Evolutionary conservation across 2,888 invertebrate species (phyloP).

Genomic region (Pasiphila rectangulata): DNA sequence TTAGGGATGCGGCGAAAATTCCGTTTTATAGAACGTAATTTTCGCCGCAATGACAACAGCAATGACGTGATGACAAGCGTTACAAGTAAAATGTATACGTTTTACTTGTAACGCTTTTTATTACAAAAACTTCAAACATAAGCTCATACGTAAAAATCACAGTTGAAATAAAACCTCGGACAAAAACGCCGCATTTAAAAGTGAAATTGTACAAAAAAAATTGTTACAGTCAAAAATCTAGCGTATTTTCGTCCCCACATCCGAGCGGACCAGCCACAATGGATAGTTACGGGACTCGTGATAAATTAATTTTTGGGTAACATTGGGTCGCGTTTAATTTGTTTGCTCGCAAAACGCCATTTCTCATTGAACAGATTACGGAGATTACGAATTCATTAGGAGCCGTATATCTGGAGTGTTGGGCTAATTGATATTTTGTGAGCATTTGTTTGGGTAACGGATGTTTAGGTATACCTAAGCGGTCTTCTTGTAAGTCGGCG

Average conservation of each 20-base stretch:
- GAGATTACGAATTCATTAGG: slow-evolving; percentile 80
- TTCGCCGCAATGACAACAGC: too few relatives aligned
- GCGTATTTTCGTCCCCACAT: slow-evolving; percentile 2
- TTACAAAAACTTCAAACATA: too few relatives aligned
- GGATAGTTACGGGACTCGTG: slow-evolving; percentile 64
- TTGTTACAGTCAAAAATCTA: neutral
- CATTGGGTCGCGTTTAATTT: slow-evolving; percentile 62
- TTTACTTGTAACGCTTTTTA: too few relatives aligned
- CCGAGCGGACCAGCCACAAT: slow-evolving; percentile 40
- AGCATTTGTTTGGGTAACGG: slow-evolving; percentile 39
- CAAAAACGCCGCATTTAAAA: neutral
- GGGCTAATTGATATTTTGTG: slow-evolving; percentile 72
- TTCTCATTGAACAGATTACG: slow-evolving; percentile 79
- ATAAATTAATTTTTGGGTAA: slow-evolving; percentile 79
- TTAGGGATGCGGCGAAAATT: too few relatives aligned
- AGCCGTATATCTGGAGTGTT: slow-evolving; percentile 63
- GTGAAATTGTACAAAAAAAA: neutral
- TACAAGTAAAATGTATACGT: too few relatives aligned
- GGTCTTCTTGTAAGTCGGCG: neutral
- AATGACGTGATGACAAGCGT: too few relatives aligned
- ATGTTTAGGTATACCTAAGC: neutral
- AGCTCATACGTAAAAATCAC: neutral
- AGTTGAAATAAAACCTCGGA: too few relatives aligned
- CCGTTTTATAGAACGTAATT: too few relatives aligned
- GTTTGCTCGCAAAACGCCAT: slow-evolving; percentile 75